Base-by-base conservation (phyloP, 2,888 invertebrate species). In the Drosophila lacicola region DNA sequence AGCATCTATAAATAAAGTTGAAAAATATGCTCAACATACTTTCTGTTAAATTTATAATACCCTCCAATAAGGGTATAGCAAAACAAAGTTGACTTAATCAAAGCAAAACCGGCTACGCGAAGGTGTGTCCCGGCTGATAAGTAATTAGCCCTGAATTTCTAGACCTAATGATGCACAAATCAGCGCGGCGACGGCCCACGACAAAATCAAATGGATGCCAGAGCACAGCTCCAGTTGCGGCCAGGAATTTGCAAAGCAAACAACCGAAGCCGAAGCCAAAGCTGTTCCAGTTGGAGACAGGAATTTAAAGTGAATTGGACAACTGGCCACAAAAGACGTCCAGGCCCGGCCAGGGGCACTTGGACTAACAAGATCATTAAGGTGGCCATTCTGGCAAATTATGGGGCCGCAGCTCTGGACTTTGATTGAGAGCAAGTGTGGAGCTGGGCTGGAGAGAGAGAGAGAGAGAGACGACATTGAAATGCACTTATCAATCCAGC, bases 311-410 rank as follows among this genome's bases (percentile, higher is more conserved):
- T 78, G 79, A 54, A 50, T 61, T 58, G 36, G 29, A 49, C 56
- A 47, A n/a, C 41, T 25, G 37, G 37, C n/a, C 41, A 62, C 66
- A 71, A 29, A 57, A 50, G 34, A 55, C 54, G 50, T 39, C 50
- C 50, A 14, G 5, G 49, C 49, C 56, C 53, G 45, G 17, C 17
- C 17, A 2, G 17, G 17, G 17, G 17, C 25, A 5, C 17, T 42
- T n/a, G 45, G 46, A 4, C 81, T 70, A 78, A 78, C 82, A 70
- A 85, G 80, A 88, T 86, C 86, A 71, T 83, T 82, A 83, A 88
- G 67, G 49, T 42, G 53, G 21, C 37, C 58, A 58, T 53, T 41
- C 44, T 37, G 61, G 61, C 67, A 74, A 80, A 71, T 78, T 70
- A 80, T 77, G 73, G 67, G 50, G 33, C 33, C 25, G 36, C 41